phyloP scores from a whole-genome alignment of 2,113 vertebrate genomes.

The Albula goreensis region DNA sequence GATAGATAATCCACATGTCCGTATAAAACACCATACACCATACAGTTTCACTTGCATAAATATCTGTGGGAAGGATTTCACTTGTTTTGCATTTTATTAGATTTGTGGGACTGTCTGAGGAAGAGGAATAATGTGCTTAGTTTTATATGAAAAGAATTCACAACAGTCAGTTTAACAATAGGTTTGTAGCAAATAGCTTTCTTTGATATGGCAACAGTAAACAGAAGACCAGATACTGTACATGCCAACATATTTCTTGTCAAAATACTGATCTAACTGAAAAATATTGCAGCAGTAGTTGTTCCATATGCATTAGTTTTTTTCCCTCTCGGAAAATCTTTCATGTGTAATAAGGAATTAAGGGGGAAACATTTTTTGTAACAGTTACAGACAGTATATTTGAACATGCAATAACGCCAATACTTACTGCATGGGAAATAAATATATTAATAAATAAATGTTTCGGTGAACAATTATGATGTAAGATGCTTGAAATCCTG shows the following conservation, averaged over 20 bases:
- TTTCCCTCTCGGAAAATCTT: not conserved
- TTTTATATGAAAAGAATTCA: too few relatives aligned
- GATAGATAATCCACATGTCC: too few relatives aligned
- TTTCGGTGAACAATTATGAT: not conserved
- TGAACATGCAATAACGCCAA: not conserved
- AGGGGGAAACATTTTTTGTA: not conserved
- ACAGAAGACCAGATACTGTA: too few relatives aligned
- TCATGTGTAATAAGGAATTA: not conserved
- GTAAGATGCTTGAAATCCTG: not conserved
- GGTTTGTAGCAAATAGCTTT: too few relatives aligned
- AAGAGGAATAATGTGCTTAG: too few relatives aligned
- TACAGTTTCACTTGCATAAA: too few relatives aligned
- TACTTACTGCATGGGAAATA: not conserved
- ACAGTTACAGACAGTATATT: not conserved
- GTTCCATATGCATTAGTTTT: not conserved
- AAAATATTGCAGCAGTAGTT: not conserved
- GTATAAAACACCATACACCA: too few relatives aligned
- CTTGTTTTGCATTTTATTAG: too few relatives aligned
- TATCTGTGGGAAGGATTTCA: too few relatives aligned
- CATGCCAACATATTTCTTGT: not conserved
- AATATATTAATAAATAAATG: not conserved
- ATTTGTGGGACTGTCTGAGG: too few relatives aligned
- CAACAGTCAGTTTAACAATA: too few relatives aligned
- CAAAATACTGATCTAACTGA: not conserved
- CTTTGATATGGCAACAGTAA: too few relatives aligned